phyloP scores from a whole-genome alignment of 2,888 invertebrate species.

The Ophion obscuratus region DNA sequence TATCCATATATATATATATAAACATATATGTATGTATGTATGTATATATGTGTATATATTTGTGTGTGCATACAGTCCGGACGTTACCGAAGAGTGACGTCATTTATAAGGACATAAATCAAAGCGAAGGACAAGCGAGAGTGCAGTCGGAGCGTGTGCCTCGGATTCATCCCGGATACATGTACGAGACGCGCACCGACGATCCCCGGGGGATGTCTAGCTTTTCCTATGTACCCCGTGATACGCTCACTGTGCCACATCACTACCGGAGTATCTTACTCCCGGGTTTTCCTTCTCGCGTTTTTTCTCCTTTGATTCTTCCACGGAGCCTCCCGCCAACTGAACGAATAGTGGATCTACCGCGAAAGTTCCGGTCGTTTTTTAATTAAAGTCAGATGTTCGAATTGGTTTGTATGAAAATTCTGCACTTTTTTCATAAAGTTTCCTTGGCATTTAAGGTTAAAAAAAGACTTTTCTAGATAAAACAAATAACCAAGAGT shows the following conservation, averaged over 20 bases:
- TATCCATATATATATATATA: conserved; percentile 18
- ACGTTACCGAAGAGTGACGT: conserved; percentile 82
- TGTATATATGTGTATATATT: neutral
- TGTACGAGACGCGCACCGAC: conserved; percentile 60
- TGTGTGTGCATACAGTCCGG: conserved; percentile 65
- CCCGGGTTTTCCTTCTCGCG: conserved; percentile 16
- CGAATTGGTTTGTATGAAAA: no score
- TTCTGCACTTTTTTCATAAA: no score
- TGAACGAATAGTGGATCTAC: conserved; percentile 19
- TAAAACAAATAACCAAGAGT: no score
- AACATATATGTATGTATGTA: neutral
- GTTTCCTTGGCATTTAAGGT: no score
- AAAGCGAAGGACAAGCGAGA: conserved; percentile 81
- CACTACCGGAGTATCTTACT: conserved; percentile 30
- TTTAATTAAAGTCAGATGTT: no score
- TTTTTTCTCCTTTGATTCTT: conserved; percentile 64
- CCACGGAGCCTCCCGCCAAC: conserved; percentile 24
- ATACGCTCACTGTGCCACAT: conserved; percentile 36
- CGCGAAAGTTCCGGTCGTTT: no score
- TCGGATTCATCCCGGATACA: conserved; percentile 63
- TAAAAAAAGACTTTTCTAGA: no score
- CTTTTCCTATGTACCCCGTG: conserved; percentile 44
- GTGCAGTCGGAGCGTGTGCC: conserved; percentile 52
- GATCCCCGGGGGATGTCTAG: conserved; percentile 59
- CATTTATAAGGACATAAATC: conserved; percentile 84